Evolutionary conservation across 2,888 invertebrate species (phyloP), one percentile per base, ranked within the genome.

Genomic region (Watsonalla binaria): DNA sequence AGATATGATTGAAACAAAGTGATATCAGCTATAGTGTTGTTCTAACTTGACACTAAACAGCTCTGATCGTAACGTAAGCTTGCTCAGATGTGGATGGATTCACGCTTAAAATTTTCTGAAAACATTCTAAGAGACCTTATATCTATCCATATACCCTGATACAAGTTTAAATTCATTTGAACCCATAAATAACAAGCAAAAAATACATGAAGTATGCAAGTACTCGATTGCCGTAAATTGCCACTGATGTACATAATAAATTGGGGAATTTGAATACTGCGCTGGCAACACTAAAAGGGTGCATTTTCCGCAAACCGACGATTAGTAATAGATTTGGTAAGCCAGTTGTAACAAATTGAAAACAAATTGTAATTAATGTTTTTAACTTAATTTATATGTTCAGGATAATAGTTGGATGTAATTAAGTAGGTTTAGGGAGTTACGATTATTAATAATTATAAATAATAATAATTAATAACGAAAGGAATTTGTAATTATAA

Each of bases 401-500:
- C 76, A 67, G 76, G 77, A 50, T 46, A 60, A 69, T 70, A 86
- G 86, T 72, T 84, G 71, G 79, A 79, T 88, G 86, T 86, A 86
- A 84, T 82, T 86, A 83, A 72, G 74, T 89, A 88, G 86, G 75
- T 62, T 73, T 86, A 86, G 84, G 82, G 78, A 77, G 83, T 83
- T 82, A 80, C 76, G 72, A 82, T 78, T 72, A 79, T 80, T 37
- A 74, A 78, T 80, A 77, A 84, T 79, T 83, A 86, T 84, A 86
- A 84, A 85, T 84, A 80, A 78, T 76, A 77, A 73, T 82, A 79
- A 72, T 73, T 84, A 85, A 81, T 76, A 78, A 79, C 76, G 78
- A 80, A 76, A 84, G 89, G 90, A 88, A 90, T 90, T 90, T 90
- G 90, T 90, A 90, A 90, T 76, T 87, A 88, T 86, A 83, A 78